Base-by-base conservation (phyloP, 2,888 invertebrate species). In the Schizotus pectinicornis region DNA sequence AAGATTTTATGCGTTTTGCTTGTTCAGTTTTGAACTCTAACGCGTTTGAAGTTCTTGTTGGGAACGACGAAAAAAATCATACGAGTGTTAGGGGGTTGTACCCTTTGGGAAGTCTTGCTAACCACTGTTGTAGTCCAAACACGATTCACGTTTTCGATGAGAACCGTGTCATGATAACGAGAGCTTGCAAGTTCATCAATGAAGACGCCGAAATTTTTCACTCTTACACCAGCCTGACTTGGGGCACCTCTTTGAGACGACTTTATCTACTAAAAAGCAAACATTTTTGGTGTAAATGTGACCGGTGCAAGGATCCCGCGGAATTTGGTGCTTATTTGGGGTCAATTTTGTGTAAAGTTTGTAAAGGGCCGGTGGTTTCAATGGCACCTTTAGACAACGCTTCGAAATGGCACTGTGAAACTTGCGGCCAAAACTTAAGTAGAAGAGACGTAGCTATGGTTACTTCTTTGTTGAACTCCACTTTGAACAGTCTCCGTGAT, bases 121-220 rank as follows among this genome's bases (percentile, higher is more conserved):
- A 90, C 78, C 90, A 90, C 74, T 82, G 80, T 53, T 91, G 91
- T 72, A 78, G 82, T 22, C 86, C 90, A 3, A 91, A 90, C 72
- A 86, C 87, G 0, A 82, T 84, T 45, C 85, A 87, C 67, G 82
- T 82, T 47, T 89, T 86, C 67, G 85, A 87, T 67, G 74, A 72
- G 0, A 77, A 84, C 36, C 81, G 82, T 49, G 80, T 82, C 66
- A 85, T 90, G 84, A 80, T 83, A 30, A 82, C 88, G 0, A 83
- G 81, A 70, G 86, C 89, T 1, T 80, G 84, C 0, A 81, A 82
- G 54, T 79, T 81, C 6, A 89, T 91, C 59, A 74, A 76, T 42
- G 81, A 82, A 54, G 87, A 86, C 13, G 75, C 82, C 7, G 89
- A 90, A 77, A 82, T 91, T 60, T 86, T 85, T 45, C 84, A 87